Base-by-base conservation (phyloP, 2,888 invertebrate genomes). In the Eilema sororculum region DNA sequence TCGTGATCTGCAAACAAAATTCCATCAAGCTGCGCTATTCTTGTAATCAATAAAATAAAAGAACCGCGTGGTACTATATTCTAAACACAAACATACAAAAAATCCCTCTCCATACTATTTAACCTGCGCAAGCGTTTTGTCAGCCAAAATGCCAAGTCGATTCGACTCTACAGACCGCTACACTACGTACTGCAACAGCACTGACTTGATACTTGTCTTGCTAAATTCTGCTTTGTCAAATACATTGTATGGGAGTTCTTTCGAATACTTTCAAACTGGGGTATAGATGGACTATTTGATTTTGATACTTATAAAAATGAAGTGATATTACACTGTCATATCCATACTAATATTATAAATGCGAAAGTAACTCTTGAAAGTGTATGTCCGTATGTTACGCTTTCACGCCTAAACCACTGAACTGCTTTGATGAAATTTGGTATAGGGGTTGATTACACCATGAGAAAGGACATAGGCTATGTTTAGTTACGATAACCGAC, bases 101-200 rank as follows among this genome's bases (percentile, higher is more conserved):
- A 68, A 63, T n/a, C 25, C 16, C 5, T 59, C 81, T 91, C 91
- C 90, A 89, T 81, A 87, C 79, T 77, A 69, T 76, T 72, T 74
- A 87, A 84, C 89, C 79, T 83, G 78, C 84, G 83, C 86, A 82
- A 90, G 88, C 90, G 91, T 94, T 87, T 94, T 92, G 93, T 92
- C 92, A 91, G 93, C 92, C 93, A 86, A 94, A 94, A 95, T 95
- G 94, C 91, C 94, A 94, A 90, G 90, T 88, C 87, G 90, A 89
- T 89, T 91, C 89, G 90, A 93, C 92, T 91, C 93, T 92, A 90
- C 89, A 88, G 79, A 90, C 91, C 90, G 90, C 90, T 91, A 90
- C 84, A 85, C 84, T 80, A 81, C 81, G 69, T 82, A 89, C 76
- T 52, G 68, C 78, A 81, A 78, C 65, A 46, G 41, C 78, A 56